Conservation (phyloP, 2,113 vertebrate species). For the Falco punctatus region DNA sequence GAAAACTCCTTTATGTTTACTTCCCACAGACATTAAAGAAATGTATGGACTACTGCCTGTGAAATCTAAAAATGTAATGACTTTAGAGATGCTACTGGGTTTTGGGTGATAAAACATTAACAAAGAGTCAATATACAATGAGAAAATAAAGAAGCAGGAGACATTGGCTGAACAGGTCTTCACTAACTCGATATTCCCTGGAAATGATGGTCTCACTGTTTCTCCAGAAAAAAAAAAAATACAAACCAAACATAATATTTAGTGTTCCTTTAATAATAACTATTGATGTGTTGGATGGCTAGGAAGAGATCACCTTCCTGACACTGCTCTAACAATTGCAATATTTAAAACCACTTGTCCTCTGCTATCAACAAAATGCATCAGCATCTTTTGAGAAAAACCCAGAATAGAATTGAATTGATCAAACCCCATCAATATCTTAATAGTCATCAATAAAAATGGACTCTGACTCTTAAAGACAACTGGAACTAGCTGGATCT, state of each 20-base stretch:
- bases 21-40: not conserved
- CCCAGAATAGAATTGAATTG: not conserved
- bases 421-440: not conserved
- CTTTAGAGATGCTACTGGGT: not conserved
- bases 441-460: not conserved
- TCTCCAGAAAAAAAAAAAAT: not conserved
- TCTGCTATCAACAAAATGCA: not conserved
- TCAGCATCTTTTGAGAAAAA: not conserved
- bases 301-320: not conserved
- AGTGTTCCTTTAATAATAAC: not conserved
- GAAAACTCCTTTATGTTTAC: not conserved
- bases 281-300: not conserved
- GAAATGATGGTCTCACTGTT: not conserved
- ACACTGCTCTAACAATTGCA: not conserved
- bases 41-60: not conserved
- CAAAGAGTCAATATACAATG: not conserved
- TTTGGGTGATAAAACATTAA: not conserved
- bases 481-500: not conserved
- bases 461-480: not conserved
- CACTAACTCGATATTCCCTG: not conserved
- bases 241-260: not conserved
- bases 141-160: not conserved
- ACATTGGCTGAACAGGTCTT: not conserved
- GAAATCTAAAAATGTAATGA: not conserved
- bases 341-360: not conserved